A percentile compares a stretch with the other conserved stretches of the same genome.
Evolutionary conservation across 2,113 vertebrate genomes (phyloP).

Genomic region (Epinephelus cyanopodus): DNA sequence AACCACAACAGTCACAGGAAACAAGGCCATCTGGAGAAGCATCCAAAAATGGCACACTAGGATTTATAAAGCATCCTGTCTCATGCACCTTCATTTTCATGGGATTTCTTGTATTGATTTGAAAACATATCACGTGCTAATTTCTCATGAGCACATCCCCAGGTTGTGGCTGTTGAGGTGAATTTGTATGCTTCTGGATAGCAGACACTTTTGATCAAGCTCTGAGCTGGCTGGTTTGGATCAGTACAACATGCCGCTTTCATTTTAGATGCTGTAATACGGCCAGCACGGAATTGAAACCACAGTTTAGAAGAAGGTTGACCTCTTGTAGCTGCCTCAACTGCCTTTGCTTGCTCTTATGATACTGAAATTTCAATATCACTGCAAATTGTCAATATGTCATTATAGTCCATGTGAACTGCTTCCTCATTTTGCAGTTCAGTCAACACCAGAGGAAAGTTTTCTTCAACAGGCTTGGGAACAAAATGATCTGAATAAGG

Average conservation of each 20-base stretch:
- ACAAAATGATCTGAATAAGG: too few relatives aligned
- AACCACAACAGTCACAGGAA: too few relatives aligned
- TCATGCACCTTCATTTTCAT: neutral
- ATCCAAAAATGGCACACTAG: neutral
- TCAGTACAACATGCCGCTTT: neutral
- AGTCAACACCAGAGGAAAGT: neutral
- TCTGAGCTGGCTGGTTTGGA: neutral
- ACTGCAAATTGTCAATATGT: neutral
- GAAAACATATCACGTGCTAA: neutral
- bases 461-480: too few relatives aligned
- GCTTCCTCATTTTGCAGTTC: neutral
- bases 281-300: neutral
- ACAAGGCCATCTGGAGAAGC: neutral
- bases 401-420: neutral
- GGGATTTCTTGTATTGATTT: neutral
- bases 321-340: neutral
- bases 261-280: neutral
- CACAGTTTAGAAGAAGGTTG: neutral
- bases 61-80: neutral
- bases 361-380: constrained; percentile 5
- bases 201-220: neutral
- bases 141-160: neutral
- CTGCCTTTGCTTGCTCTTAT: constrained; percentile 25
- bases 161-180: neutral
- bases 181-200: neutral